Evolutionary conservation across 2,888 invertebrate genomes (phyloP).

Genomic region (Encarsia formosa): DNA sequence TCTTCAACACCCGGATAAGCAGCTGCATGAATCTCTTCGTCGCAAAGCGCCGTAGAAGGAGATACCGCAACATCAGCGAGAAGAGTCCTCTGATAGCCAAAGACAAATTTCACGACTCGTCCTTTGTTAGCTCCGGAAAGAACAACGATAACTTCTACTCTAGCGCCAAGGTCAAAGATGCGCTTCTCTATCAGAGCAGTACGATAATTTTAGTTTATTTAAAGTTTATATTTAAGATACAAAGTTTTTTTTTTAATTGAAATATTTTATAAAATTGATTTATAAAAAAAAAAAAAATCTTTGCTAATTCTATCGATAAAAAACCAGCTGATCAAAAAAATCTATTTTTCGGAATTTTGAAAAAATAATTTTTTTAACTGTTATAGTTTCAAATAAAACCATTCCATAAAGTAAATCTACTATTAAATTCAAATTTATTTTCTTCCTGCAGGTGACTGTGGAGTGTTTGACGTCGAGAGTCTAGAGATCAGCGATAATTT

Average conservation of each 20-base stretch:
- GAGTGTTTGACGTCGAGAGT: constrained; percentile 28
- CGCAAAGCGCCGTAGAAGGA: constrained; percentile 49
- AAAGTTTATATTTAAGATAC: no score
- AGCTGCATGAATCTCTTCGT: constrained; percentile 54
- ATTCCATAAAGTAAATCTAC: no score
- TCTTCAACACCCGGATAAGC: constrained; percentile 61
- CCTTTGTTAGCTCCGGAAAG: constrained; percentile 22
- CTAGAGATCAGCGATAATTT: constrained; percentile 33
- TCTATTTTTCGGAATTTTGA: not conserved
- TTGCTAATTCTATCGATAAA: no score
- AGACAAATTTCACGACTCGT: constrained; percentile 32
- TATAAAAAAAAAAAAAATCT: not conserved
- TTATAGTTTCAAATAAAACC: no score
- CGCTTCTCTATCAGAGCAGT: constrained; percentile 28
- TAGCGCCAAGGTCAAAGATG: constrained; percentile 27
- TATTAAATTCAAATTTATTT: no score
- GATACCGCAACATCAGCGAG: constrained; percentile 59
- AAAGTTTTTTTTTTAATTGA: no score
- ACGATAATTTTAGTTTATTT: no score
- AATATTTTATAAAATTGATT: no score
- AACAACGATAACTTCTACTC: constrained; percentile 27
- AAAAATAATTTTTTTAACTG: no score
- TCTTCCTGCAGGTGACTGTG: constrained; percentile 13
- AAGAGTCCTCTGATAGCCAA: constrained; percentile 41
- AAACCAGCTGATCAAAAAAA: no score